These are phyloP conservation scores for Acromyrmex heyeri DNA, from an alignment of 1,140 invertebrate genomes.

Conservation along the genomic window DNA sequence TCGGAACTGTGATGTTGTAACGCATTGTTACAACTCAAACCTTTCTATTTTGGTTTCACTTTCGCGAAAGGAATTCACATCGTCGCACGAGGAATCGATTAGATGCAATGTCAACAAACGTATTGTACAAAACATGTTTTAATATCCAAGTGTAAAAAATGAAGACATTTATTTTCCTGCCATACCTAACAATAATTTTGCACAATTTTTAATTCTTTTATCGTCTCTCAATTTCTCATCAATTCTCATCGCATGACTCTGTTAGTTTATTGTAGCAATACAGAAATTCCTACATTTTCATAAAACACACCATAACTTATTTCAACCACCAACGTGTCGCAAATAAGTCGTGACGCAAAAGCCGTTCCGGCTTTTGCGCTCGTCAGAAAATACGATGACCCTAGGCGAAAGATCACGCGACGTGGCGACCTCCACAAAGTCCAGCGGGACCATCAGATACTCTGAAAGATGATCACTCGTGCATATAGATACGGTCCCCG, in stretches of 20 bases:
- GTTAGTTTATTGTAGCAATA: background rate
- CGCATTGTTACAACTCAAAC: conserved; percentile 34
- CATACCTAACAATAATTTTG: background rate
- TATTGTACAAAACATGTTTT: background rate
- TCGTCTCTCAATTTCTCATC: background rate
- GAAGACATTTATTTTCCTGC: background rate
- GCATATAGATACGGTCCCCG: background rate
- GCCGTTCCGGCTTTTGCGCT: conserved; percentile 13
- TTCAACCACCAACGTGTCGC: background rate
- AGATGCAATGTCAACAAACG: no score
- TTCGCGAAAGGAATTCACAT: conserved; percentile 46
- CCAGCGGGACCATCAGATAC: conserved; percentile 18
- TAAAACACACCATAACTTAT: conserved; percentile 21
- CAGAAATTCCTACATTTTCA: background rate
- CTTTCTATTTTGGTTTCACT: conserved; percentile 49
- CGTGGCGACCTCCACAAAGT: no score
- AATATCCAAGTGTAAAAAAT: background rate
- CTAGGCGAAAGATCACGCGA: conserved; percentile 26
- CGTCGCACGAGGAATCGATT: conserved; percentile 8
- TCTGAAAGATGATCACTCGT: background rate
- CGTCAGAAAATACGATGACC: conserved; percentile 38
- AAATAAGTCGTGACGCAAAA: conserved; percentile 24
- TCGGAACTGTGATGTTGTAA: conserved; percentile 16
- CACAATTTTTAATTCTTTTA: background rate
- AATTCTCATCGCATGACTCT: background rate